Conservation (phyloP, 2,797 vertebrate species). For the Spinibarbus caldwelli region DNA sequence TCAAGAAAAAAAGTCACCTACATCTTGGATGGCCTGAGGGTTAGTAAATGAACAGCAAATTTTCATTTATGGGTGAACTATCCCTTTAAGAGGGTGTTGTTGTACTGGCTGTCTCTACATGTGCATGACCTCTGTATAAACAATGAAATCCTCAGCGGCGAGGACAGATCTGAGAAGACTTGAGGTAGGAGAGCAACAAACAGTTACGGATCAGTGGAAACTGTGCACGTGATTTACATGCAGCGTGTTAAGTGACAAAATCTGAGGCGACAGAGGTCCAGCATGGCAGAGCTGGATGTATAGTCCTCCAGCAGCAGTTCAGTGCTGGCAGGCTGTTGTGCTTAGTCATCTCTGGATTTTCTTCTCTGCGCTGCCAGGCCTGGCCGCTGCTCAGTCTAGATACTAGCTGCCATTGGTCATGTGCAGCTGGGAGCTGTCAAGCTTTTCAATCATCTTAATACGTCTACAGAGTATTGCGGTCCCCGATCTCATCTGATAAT, state of each 20-base stretch:
- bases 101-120: conserved; percentile 47
- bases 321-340: conserved; percentile 50
- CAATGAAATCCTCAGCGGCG: not conserved
- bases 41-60: not conserved
- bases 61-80: not conserved
- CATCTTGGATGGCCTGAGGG: not conserved
- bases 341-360: conserved; percentile 59
- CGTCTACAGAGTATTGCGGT: conserved; percentile 20
- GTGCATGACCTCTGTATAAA: conserved; percentile 8
- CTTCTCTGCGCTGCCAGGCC: conserved; percentile 35
- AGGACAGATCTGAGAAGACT: not conserved
- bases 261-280: conserved; percentile 11
- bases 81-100: conserved; percentile 50
- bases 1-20: not conserved
- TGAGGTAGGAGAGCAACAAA: not conserved
- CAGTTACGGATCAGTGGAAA: not conserved
- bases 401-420: conserved; percentile 28
- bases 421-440: conserved; percentile 42
- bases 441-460: conserved; percentile 51
- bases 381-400: conserved; percentile 34
- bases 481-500: conserved; percentile 25
- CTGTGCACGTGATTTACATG: conserved; percentile 8
- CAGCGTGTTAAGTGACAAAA: conserved; percentile 1
- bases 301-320: conserved; percentile 33
- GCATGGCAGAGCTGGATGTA: conserved; percentile 3